Base-by-base conservation (phyloP, 64 coral and sea anemone genomes). In the Acropora tenuis region DNA sequence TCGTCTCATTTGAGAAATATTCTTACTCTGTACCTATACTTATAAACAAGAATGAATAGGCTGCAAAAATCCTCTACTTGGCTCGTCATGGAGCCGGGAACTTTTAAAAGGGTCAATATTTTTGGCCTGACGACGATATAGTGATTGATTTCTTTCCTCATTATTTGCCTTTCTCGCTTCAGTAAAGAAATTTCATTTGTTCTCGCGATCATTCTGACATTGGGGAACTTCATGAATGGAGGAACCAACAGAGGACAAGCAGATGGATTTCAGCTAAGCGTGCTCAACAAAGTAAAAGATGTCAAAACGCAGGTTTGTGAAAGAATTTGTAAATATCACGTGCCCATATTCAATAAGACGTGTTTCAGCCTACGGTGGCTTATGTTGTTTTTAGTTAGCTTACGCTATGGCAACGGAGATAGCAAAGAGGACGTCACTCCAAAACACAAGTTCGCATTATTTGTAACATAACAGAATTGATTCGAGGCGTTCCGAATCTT, bases 141-240 rank as follows among this genome's bases (percentile, higher is more conserved):
- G 52, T 5, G 6, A 5, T 10, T 55, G 52, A 55, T 55, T 55
- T 55, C 10, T 55, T 7, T 5, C 52, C 52, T 55, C 52, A 55
- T 55, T 55, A 55, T 7, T 0, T 2, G 1, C 2, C 67, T 16
- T 67, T 84, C 87, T 78, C 43, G 19, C 77, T 88, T 87, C 41
- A 99, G 97, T 46, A 79, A 86, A 73, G 97, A 99, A 15, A 80
- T 99, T 47, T 82, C 92, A 18, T 87, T 74, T 1, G 65, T 99
- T 19, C 85, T 99, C 43, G 93, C 91, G 42, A 78, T 99, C 66
- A 85, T 99, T 5, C 78, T 99, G 74, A 81, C 97, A 16, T 57
- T 96, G 53, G 97, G 97, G 5, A 99, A 99, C 91, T 99, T 96
- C 75, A 99, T 99, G 97, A 99, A 99, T 50, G 97, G 97, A 3